Evolutionary conservation across 2,888 invertebrate species (phyloP), one percentile per base, ranked within the genome.

Genomic region (Idaea dimidiata): DNA sequence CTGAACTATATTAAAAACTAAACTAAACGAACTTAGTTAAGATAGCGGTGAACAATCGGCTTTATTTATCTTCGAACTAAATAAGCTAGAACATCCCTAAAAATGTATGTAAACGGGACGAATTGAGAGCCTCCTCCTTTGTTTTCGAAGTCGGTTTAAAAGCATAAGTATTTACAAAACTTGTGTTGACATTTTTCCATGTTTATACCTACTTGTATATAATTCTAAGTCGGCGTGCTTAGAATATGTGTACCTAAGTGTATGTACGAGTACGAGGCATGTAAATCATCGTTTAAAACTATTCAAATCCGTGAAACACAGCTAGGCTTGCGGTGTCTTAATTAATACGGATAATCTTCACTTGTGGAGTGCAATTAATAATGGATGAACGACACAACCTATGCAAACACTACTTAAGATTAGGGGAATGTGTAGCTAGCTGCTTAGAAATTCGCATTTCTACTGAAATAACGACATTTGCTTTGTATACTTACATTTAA

Each of bases 281-380:
- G 18, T 56, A 56, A 31, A 62, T 64, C 60, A 65, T 65, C 66
- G 65, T 64, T 70, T 71, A 63, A 71, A 65, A 66, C 66, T 67
- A 64, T 69, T 67, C 66, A 63, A 63, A 62, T 65, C 67, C 71
- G 69, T 43, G 71, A 80, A 83, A 82, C 84, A 86, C 84, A 69
- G 67, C 68, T 80, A 83, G 78, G 82, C 78, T 81, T 89, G 92
- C 76, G 91, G 91, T 75, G 64, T 74, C 81, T 79, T 43, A 90
- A 91, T 86, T 88, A 24, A 24, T 24, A 88, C 87, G 89, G 91
- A 91, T 92, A 81, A 92, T 91, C 91, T 78, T 10, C 89, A 87
- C 88, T 86, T 90, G 90, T 88, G 88, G 76, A 87, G 87, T 86
- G 90, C 88, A 89, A 91, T 92, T 91, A 91, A 91, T 92, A 89